Base-by-base conservation (phyloP, 2,888 invertebrate genomes). In the Orthosia cruda region DNA sequence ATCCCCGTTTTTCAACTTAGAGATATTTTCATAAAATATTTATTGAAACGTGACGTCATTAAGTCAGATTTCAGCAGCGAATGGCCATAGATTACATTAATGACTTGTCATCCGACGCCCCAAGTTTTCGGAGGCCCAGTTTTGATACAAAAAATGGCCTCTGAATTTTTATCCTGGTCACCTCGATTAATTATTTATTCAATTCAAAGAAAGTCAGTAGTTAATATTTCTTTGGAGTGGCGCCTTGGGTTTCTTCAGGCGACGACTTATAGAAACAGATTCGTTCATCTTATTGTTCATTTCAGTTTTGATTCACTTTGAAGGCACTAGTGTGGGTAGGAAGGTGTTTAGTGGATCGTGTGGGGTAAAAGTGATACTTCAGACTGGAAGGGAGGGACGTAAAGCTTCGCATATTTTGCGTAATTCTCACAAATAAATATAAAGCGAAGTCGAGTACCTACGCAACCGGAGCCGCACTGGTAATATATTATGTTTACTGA, bases 151-250 rank as follows among this genome's bases (percentile, higher is more conserved):
- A 26, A 26, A 26, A 76, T 65, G 80, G 65, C 80, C 63, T 74
- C 68, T 45, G 61, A 54, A 70, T 79, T 72, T 74, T 79, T 84
- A 65, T 76, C 58, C 47, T 68, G 59, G 80, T 67, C 63, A 69
- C 76, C 79, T 73, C 84, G 76, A 83, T 88, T 89, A 87, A 89
- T 89, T 86, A n/a, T 88, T 87, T 84, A 89, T 87, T 85, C 85
- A 84, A 77, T 86, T 89, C 80, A 88, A 87, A 89, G 82, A 81
- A 89, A 88, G 81, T 84, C 83, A 80, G 86, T 77, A 82, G 83
- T 77, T 74, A 89, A 89, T 89, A 85, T 87, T 86, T 86, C 83
- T 86, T 80, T 63, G 69, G 59, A 85, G 83, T 77, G 76, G 64
- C 69, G 47, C 62, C 71, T 76, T 62, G 49, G 67, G 59, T 67